A percentile compares a stretch with the other conserved stretches of the same genome.
Evolutionary conservation across 2,113 vertebrate genomes (phyloP).

Genomic region (Macquaria australasica): DNA sequence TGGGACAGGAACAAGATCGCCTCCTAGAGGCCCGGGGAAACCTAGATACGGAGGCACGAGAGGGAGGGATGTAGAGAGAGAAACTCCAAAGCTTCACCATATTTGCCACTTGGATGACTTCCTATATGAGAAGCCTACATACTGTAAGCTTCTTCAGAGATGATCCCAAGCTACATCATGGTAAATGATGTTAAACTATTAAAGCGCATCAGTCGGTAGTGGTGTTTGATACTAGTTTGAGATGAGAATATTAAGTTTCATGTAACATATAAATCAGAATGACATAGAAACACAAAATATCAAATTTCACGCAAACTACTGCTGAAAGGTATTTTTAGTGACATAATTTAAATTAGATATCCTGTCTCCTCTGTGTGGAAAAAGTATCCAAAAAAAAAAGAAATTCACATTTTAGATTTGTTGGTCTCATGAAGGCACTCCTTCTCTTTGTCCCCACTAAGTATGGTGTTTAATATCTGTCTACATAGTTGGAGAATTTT

Average conservation of each 20-base stretch:
- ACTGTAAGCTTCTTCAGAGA: constrained; percentile 27
- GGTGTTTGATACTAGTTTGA: constrained; percentile 22
- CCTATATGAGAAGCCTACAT: constrained; percentile 24
- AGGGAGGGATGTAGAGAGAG: constrained; percentile 3
- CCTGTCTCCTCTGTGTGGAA: neutral
- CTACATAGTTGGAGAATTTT: neutral
- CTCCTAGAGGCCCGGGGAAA: constrained; percentile 71
- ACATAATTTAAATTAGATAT: neutral
- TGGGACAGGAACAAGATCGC: constrained; percentile 63
- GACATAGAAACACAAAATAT: neutral
- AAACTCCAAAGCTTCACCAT: neutral
- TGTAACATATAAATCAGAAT: neutral
- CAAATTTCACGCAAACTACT: neutral
- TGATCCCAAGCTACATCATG: constrained; percentile 19
- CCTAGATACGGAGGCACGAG: constrained; percentile 54
- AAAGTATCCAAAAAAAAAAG: neutral
- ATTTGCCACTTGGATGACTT: constrained; percentile 45
- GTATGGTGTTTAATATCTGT: neutral
- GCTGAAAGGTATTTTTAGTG: neutral
- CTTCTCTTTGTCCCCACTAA: neutral
- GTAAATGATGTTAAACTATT: constrained; percentile 9
- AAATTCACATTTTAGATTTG: neutral
- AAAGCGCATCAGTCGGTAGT: constrained; percentile 8
- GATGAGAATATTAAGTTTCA: neutral
- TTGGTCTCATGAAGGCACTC: neutral